Conservation (phyloP, 2,888 invertebrate genomes). For the Oxycera nigricornis region DNA sequence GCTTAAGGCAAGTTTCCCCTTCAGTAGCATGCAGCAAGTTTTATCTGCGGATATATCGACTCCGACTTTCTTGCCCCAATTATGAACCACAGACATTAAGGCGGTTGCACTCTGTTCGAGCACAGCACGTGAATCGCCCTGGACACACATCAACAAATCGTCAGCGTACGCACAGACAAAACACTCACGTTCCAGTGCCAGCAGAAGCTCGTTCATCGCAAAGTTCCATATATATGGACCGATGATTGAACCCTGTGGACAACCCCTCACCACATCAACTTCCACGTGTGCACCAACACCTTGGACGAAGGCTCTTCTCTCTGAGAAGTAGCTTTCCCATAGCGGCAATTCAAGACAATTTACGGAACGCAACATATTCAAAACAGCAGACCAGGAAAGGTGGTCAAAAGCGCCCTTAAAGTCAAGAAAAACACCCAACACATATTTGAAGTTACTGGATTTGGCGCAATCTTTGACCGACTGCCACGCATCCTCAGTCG, state of each 20-base stretch:
- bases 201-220: neutral
- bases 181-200: neutral
- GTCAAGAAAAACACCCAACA: neutral
- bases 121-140: too few relatives aligned
- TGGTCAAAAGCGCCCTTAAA: neutral
- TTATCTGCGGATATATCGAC: too few relatives aligned
- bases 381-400: too few relatives aligned
- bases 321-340: conserved; percentile 20
- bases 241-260: neutral
- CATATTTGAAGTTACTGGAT: neutral
- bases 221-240: conserved; percentile 23
- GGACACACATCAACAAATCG: too few relatives aligned
- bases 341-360: neutral
- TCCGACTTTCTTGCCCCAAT: too few relatives aligned
- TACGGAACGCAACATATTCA: neutral
- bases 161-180: neutral
- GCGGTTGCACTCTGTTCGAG: too few relatives aligned
- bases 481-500: neutral
- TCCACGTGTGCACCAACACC: neutral
- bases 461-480: neutral
- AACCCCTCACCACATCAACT: neutral
- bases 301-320: too few relatives aligned
- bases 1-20: too few relatives aligned
- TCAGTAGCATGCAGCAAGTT: too few relatives aligned
- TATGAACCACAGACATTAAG: too few relatives aligned